phyloP scores from a whole-genome alignment of 2,888 invertebrate genomes.

The Eilema sororculum region DNA sequence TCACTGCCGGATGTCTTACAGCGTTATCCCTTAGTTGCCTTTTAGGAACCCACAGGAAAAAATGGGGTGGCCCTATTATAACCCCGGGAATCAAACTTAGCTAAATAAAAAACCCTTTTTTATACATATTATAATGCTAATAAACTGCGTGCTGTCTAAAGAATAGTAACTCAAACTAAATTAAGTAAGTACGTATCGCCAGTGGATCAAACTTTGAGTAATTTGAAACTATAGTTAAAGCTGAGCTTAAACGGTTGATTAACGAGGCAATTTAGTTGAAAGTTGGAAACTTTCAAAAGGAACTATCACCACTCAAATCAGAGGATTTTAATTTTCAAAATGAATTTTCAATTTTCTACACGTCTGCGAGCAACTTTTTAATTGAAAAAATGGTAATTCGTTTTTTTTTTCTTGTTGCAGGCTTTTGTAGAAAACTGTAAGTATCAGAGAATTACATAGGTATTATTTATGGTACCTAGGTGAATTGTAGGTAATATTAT shows the following conservation, averaged over 20 bases:
- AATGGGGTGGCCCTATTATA: no score
- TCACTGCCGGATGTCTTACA: no score
- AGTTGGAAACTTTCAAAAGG: conserved; percentile 58
- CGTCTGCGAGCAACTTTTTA: conserved; percentile 36
- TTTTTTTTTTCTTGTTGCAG: background rate
- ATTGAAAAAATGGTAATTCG: conserved; percentile 38
- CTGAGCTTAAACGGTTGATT: conserved; percentile 73
- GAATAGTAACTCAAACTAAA: no score
- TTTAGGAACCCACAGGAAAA: no score
- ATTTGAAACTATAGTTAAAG: conserved; percentile 72
- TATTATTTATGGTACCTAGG: no score
- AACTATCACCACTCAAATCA: conserved; percentile 52
- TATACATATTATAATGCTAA: no score
- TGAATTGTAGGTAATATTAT: no score
- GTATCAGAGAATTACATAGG: background rate
- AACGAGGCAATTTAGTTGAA: conserved; percentile 65
- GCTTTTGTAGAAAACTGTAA: background rate
- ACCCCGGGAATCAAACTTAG: no score
- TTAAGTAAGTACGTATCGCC: conserved; percentile 12
- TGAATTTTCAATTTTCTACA: conserved; percentile 45
- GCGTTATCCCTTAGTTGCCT: no score
- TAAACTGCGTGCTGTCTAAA: no score
- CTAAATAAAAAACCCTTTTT: no score
- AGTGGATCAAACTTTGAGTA: conserved; percentile 65
- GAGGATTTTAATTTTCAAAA: conserved; percentile 39